A percentile compares a stretch with the other conserved stretches of the same genome.
phyloP scores from a whole-genome alignment of 2,888 invertebrate genomes.

The Coenonympha glycerion region DNA sequence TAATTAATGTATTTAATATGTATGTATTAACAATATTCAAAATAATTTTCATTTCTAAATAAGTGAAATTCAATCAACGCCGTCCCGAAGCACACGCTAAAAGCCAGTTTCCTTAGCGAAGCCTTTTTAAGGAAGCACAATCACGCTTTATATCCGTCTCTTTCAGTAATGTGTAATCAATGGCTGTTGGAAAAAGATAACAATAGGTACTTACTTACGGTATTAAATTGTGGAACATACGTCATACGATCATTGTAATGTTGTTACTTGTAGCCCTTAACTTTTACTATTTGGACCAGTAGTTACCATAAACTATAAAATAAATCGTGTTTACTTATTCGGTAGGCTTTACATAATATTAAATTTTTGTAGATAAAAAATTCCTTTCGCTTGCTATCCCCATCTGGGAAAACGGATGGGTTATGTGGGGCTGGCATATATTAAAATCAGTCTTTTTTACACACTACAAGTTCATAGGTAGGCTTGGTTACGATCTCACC shows the following conservation, averaged over 20 bases:
- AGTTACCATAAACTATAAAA: background rate
- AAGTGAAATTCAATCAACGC: conserved; percentile 11
- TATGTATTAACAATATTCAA: background rate
- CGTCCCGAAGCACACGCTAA: conserved; percentile 66
- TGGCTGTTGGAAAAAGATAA: conserved; percentile 40
- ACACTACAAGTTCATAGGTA: too few species aligned
- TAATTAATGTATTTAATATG: too few species aligned
- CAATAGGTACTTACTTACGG: too few species aligned
- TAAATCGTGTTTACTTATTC: background rate
- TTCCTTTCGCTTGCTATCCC: too few species aligned
- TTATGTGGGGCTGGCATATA: too few species aligned
- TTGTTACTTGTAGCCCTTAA: conserved; percentile 5
- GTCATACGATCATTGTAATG: conserved; percentile 10
- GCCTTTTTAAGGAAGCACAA: conserved; percentile 61
- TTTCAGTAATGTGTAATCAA: conserved; percentile 38
- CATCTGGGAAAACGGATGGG: too few species aligned
- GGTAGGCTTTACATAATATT: too few species aligned
- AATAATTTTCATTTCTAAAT: background rate
- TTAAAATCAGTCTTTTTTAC: too few species aligned
- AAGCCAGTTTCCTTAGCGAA: conserved; percentile 65
- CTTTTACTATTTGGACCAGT: background rate
- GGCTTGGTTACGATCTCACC: too few species aligned
- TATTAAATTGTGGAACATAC: conserved; percentile 10
- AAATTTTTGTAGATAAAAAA: too few species aligned
- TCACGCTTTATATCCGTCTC: conserved; percentile 59